Evolutionary conservation across 2,888 invertebrate genomes (phyloP).

Genomic region (Athripsodes cinereus): DNA sequence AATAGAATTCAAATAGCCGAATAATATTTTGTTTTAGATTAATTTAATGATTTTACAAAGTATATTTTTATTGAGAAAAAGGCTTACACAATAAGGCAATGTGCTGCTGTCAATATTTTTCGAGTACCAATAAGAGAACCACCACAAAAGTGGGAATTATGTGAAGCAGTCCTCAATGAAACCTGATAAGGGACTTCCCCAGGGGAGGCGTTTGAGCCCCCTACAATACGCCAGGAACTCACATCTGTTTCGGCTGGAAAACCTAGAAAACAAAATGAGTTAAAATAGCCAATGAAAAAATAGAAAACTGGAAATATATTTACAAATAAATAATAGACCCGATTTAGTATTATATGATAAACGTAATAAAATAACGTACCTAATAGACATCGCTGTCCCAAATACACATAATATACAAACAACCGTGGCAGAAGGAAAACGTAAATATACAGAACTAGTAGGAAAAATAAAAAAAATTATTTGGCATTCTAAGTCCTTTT

Average conservation of each 20-base stretch:
- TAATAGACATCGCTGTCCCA: no score
- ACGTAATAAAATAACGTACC: no score
- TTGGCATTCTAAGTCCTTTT: no score
- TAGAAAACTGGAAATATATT: no score
- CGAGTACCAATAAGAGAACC: conserved; percentile 40
- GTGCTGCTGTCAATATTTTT: conserved; percentile 48
- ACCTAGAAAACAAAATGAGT: background rate
- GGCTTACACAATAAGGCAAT: conserved; percentile 39
- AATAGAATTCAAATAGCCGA: no score
- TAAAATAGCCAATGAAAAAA: no score
- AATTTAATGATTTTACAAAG: background rate
- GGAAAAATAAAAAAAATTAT: no score
- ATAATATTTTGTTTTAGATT: background rate
- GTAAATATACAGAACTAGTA: no score
- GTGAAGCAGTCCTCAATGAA: conserved; percentile 25
- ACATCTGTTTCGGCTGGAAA: background rate
- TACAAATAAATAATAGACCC: no score
- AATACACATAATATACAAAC: no score
- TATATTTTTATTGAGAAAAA: background rate
- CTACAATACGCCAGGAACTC: conserved; percentile 26
- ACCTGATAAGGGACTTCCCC: conserved; percentile 32
- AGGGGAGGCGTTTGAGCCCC: conserved; percentile 29
- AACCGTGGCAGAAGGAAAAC: no score
- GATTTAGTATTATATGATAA: no score
- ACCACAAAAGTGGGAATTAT: conserved; percentile 36